A percentile compares a stretch with the other conserved stretches of the same genome.
These are phyloP conservation scores for Acrocephalus arundinaceus DNA, from an alignment of 2,113 vertebrate genomes.

Conservation along the genomic window DNA sequence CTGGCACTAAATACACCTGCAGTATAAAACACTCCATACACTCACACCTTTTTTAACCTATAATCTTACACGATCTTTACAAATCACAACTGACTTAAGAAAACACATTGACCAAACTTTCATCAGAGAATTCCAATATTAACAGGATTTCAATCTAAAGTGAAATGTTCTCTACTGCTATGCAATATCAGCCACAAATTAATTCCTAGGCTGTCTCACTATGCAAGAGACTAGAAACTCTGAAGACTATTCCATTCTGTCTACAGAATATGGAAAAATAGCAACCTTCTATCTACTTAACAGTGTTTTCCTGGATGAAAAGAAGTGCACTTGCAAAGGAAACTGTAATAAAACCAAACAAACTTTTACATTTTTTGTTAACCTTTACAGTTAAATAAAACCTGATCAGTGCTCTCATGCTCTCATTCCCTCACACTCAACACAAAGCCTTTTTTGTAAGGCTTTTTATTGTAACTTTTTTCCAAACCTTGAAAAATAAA, in stretches of 20 bases:
- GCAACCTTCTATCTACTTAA: neutral
- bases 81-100: neutral
- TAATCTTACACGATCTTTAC: neutral
- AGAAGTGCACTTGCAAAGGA: neutral
- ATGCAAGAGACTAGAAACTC: neutral
- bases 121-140: neutral
- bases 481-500: neutral
- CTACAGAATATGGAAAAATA: neutral
- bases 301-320: neutral
- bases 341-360: neutral
- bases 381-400: neutral
- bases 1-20: neutral
- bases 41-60: neutral
- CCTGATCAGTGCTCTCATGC: neutral
- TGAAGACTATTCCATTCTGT: neutral
- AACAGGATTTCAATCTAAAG: neutral
- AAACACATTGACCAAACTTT: neutral
- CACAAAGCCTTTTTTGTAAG: neutral
- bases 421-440: neutral
- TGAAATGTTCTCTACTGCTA: neutral
- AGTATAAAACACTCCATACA: neutral
- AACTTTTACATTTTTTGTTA: neutral
- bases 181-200: neutral
- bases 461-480: neutral
- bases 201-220: neutral